phyloP scores from a whole-genome alignment of 1,140 invertebrate species.

The Radopholus similis region DNA sequence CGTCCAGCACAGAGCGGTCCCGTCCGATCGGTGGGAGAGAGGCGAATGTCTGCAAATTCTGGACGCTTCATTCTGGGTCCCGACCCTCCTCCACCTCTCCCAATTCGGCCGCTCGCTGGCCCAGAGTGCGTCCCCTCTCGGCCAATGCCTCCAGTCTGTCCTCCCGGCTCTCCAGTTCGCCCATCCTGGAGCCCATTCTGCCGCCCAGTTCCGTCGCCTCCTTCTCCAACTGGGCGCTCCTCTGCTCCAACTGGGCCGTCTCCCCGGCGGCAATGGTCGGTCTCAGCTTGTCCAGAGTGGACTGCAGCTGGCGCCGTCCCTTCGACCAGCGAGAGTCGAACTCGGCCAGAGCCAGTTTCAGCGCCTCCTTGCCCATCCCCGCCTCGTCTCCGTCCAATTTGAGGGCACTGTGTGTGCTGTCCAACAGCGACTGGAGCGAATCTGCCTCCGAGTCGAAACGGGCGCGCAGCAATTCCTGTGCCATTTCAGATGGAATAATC shows the following conservation, averaged over 20 bases:
- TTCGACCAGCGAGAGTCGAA: background rate
- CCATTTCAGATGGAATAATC: background rate
- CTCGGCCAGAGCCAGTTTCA: background rate
- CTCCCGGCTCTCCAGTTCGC: background rate
- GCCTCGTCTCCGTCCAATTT: background rate
- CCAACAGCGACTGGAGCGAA: background rate
- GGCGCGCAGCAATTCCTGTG: background rate
- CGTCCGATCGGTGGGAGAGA: constrained; percentile 4
- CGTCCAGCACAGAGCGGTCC: constrained; percentile 66
- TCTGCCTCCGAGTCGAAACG: background rate
- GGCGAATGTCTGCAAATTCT: constrained; percentile 67
- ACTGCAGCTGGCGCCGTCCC: background rate
- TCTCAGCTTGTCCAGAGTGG: background rate
- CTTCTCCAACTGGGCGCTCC: background rate
- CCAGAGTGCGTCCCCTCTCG: no score
- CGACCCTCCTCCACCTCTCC: background rate
- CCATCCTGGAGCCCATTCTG: background rate
- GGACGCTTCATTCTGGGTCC: constrained; percentile 67
- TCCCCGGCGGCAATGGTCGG: constrained; percentile 11
- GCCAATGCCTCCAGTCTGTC: no score
- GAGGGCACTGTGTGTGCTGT: no score
- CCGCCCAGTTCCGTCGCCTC: background rate
- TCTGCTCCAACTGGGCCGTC: background rate
- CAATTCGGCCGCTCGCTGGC: background rate
- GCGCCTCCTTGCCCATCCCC: background rate